phyloP scores from a whole-genome alignment of 2,113 vertebrate genomes.

The Cavia aperea region DNA sequence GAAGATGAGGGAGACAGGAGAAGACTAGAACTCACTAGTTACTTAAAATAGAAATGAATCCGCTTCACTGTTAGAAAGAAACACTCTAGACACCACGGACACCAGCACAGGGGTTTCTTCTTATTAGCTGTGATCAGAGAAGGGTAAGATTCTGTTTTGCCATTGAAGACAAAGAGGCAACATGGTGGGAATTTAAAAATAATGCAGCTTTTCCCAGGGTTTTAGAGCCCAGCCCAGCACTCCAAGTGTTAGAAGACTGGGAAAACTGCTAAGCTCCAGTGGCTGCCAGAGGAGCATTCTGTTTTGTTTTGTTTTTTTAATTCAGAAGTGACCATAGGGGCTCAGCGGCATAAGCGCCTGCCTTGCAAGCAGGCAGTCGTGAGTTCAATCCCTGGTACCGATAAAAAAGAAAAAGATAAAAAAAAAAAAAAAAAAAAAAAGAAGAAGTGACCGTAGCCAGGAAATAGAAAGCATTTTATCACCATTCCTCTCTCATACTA shows the following conservation, averaged over 20 bases:
- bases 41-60: background rate
- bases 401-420: no score
- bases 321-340: background rate
- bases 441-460: background rate
- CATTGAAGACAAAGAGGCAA: background rate
- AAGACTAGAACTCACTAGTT: background rate
- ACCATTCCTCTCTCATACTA: background rate
- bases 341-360: no score
- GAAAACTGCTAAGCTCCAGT: background rate
- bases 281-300: background rate
- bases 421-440: no score
- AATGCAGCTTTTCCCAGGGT: background rate
- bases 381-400: no score
- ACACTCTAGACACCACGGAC: background rate
- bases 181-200: background rate
- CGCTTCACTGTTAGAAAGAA: background rate
- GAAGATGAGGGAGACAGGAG: background rate
- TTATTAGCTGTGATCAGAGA: background rate
- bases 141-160: background rate
- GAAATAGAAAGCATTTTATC: background rate
- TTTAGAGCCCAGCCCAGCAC: background rate
- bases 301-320: background rate
- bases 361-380: no score
- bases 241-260: background rate
- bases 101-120: background rate